Conservation (phyloP, 2,113 vertebrate species). For the Erythrocercus mccallii region DNA sequence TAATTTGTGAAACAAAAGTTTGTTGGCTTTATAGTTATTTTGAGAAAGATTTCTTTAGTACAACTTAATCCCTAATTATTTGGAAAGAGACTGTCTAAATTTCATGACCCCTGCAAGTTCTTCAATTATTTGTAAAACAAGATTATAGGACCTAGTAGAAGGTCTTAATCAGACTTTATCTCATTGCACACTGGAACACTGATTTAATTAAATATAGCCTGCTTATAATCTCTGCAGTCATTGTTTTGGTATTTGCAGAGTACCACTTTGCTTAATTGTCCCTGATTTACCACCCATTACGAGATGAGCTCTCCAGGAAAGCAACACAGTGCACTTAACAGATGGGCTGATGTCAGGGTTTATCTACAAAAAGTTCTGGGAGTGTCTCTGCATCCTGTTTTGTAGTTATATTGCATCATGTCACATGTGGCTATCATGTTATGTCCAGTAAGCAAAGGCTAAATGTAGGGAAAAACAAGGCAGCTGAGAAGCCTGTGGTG, state of each 20-base stretch:
- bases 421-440: background rate
- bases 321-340: background rate
- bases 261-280: background rate
- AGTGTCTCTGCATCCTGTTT: background rate
- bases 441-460: background rate
- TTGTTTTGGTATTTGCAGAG: background rate
- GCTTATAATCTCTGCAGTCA: background rate
- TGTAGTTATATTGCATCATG: background rate
- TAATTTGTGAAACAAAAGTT: slow-evolving; percentile 4
- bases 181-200: background rate
- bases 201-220: background rate
- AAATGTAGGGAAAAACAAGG: background rate
- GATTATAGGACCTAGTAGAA: background rate
- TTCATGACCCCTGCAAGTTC: background rate
- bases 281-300: background rate
- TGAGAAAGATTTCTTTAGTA: slow-evolving; percentile 12
- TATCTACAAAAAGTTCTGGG: background rate
- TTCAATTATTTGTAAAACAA: background rate
- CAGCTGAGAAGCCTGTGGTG: background rate
- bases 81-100: background rate
- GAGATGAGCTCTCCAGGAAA: background rate
- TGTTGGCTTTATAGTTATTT: slow-evolving; percentile 30
- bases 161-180: background rate
- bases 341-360: rapidly evolving
- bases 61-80: background rate